A percentile compares a stretch with the other conserved stretches of the same genome.
Conservation (phyloP, 2,113 vertebrate genomes). For the Channa argus region DNA sequence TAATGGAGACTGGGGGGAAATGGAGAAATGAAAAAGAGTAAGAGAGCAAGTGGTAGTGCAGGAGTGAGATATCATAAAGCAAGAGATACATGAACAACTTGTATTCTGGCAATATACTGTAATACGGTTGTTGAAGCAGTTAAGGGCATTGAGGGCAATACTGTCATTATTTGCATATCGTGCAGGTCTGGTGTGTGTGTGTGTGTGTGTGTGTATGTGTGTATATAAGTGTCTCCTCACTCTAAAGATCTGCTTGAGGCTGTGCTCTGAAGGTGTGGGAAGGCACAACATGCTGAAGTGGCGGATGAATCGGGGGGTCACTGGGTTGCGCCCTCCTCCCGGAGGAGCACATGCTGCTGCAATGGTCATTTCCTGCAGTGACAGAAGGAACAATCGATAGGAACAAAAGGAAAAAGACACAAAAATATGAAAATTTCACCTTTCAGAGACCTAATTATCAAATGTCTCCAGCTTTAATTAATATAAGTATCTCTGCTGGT, state of each 20-base stretch:
- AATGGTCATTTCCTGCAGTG: constrained; percentile 85
- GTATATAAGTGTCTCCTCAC: constrained; percentile 65
- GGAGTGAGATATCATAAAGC: background rate
- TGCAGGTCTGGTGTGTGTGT: background rate
- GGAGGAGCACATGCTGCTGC: constrained; percentile 87
- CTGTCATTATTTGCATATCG: background rate
- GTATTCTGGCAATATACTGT: background rate
- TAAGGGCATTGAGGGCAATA: background rate
- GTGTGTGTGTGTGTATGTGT: background rate
- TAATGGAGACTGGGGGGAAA: background rate
- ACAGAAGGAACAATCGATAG: background rate
- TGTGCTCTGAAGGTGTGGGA: constrained; percentile 87
- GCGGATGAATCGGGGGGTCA: constrained; percentile 87
- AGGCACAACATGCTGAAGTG: constrained; percentile 89
- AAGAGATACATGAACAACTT: background rate
- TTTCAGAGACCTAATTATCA: background rate
- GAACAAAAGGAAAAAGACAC: background rate
- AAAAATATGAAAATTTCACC: background rate
- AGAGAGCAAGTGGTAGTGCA: no score
- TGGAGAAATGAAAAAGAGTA: background rate
- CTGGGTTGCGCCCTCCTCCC: constrained; percentile 88
- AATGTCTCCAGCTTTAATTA: background rate
- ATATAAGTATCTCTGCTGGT: background rate
- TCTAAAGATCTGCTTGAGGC: constrained; percentile 90
- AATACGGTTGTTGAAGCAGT: background rate